A percentile compares a stretch with the other conserved stretches of the same genome.
phyloP scores from a whole-genome alignment of 2,888 invertebrate species.

The Apamea epomidion region DNA sequence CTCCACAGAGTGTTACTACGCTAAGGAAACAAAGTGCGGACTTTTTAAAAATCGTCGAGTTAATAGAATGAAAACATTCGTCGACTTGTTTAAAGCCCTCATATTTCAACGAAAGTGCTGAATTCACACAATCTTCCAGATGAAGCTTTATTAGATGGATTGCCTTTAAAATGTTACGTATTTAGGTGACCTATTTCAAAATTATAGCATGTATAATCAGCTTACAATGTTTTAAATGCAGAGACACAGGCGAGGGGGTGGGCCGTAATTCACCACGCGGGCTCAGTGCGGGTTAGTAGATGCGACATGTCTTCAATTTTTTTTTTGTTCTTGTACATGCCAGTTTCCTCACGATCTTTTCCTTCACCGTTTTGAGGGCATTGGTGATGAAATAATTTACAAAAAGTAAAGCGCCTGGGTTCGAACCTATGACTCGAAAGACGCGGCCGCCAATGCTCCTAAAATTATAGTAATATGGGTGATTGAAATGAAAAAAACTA shows the following conservation, averaged over 20 bases:
- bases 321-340: not conserved
- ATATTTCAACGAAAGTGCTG: conserved; percentile 27
- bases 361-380: not conserved
- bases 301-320: not conserved
- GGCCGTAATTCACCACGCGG: not conserved
- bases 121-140: conserved; percentile 21
- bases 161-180: not conserved
- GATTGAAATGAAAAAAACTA: too few species aligned
- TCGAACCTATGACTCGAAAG: too few species aligned
- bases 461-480: not conserved
- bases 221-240: too few species aligned
- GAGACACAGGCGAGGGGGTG: not conserved
- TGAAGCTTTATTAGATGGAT: conserved; percentile 21
- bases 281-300: not conserved
- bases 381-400: too few species aligned
- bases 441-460: too few species aligned
- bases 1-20: not conserved
- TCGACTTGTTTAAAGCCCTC: conserved; percentile 9
- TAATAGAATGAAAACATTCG: conserved; percentile 38
- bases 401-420: too few species aligned
- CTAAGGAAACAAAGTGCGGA: conserved; percentile 5
- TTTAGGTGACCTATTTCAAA: not conserved
- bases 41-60: conserved; percentile 19
- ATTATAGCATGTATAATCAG: not conserved
- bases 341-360: too few species aligned